Evolutionary conservation across 2,888 invertebrate genomes (phyloP), one percentile per base, ranked within the genome.

Genomic region (Plebejus melissa): DNA sequence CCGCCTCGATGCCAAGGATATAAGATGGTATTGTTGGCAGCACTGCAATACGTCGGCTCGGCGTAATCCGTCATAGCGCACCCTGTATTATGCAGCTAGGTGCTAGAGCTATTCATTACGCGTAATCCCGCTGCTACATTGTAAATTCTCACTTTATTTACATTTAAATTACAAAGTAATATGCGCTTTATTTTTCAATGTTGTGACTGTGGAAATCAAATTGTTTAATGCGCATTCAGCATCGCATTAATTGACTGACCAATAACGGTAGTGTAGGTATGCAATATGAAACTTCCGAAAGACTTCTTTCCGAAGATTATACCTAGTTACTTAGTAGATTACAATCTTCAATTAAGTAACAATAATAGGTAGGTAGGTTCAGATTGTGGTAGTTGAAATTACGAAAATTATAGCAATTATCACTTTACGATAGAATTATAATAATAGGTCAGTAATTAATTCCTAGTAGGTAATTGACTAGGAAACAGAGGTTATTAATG

Each of bases 1-100:
- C 87, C 86, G 89, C 88, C 88, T 87, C 90, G 92, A 93, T 91
- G 93, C 93, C 93, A 93, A 93, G 86, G 90, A 90, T 91, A 92
- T 89, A 91, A 92, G 90, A 91, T 88, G 89, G 88, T 88, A 90
- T 88, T 87, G 89, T 90, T 92, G 92, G 92, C 93, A 92, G 88
- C 89, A 86, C 81, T 83, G 86, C 83, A 82, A 81, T 83, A 81
- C 79, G 81, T 77, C 80, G 79, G 81, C 77, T 79, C 79, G 82
- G 82, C 81, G 82, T 83, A 82, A 83, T 83, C 83, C 80, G 83
- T 85, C 85, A 85, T 80, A 81, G 82, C 80, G 80, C 81, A 78
- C 79, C 72, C 77, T 54, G 79, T 41, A 77, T 79, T 77, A 76
- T 70, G 77, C 54, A 54, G 54, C 78, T 74, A 76, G 74, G 75